Evolutionary conservation across 2,888 invertebrate species (phyloP).

Genomic region (Tipula vernalis): DNA sequence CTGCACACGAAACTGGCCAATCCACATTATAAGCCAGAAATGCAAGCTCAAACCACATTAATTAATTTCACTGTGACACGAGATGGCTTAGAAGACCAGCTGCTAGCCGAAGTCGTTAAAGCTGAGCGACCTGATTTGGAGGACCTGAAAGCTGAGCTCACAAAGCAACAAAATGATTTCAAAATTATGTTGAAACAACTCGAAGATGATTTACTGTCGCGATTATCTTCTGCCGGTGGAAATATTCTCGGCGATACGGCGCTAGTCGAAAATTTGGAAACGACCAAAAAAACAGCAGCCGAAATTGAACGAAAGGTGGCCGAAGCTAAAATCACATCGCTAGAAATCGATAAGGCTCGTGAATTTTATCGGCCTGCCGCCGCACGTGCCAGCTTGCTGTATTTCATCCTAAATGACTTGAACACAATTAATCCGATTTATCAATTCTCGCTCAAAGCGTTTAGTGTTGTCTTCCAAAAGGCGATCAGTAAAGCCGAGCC

Average conservation of each 20-base stretch:
- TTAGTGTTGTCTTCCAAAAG: slow-evolving; percentile 95
- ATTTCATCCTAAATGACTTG: slow-evolving; percentile 90
- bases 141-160: slow-evolving; percentile 85
- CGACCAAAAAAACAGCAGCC: slow-evolving; percentile 88
- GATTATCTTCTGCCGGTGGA: slow-evolving; percentile 82
- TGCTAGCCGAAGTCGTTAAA: slow-evolving; percentile 91
- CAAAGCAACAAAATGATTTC: slow-evolving; percentile 93
- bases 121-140: slow-evolving; percentile 94
- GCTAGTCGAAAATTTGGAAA: slow-evolving; percentile 90
- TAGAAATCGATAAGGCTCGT: slow-evolving; percentile 84
- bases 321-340: slow-evolving; percentile 85
- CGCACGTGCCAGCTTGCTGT: slow-evolving; percentile 81
- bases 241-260: slow-evolving; percentile 91
- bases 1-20: slow-evolving; percentile 92
- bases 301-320: slow-evolving; percentile 85
- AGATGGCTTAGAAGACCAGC: slow-evolving; percentile 90
- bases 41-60: slow-evolving; percentile 94
- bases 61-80: slow-evolving; percentile 96
- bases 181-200: slow-evolving; percentile 87
- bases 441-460: slow-evolving; percentile 89
- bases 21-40: slow-evolving; percentile 96
- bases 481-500: slow-evolving; percentile 83
- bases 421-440: slow-evolving; percentile 95
- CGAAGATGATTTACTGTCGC: slow-evolving; percentile 84
- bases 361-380: slow-evolving; percentile 71